Conservation (phyloP, 2,113 vertebrate species). For the Perca fluviatilis region DNA sequence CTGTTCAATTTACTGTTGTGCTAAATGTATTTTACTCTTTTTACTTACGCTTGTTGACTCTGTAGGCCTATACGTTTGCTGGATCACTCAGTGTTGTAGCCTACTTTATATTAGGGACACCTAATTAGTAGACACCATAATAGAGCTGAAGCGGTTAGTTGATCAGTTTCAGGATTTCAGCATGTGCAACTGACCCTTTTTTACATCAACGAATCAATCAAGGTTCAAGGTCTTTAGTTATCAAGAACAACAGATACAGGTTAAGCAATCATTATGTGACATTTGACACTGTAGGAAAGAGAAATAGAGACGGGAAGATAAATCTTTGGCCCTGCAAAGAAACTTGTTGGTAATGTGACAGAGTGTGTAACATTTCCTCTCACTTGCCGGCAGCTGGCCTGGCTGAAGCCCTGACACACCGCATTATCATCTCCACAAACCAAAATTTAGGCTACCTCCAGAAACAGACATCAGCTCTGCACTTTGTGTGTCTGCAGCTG, state of each 20-base stretch:
- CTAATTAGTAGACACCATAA: no score
- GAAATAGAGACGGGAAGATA: not conserved
- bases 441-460: not conserved
- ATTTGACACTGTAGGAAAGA: not conserved
- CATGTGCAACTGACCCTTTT: not conserved
- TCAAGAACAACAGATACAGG: no score
- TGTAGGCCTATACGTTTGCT: no score
- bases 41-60: no score
- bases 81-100: no score
- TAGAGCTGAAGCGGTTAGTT: no score
- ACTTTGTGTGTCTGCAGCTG: constrained; percentile 7
- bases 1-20: no score
- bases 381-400: constrained; percentile 16
- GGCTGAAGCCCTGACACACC: constrained; percentile 17
- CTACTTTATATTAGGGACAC: no score
- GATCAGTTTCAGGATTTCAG: no score
- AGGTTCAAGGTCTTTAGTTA: no score
- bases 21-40: no score
- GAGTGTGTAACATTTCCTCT: constrained; percentile 5
- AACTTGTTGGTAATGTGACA: constrained; percentile 27
- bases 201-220: not conserved
- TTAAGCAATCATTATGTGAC: not conserved
- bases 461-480: constrained; percentile 1
- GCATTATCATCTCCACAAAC: constrained; percentile 18
- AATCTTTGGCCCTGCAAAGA: not conserved